Conservation (phyloP, 2,797 vertebrate species). For the Sciaenops ocellatus region DNA sequence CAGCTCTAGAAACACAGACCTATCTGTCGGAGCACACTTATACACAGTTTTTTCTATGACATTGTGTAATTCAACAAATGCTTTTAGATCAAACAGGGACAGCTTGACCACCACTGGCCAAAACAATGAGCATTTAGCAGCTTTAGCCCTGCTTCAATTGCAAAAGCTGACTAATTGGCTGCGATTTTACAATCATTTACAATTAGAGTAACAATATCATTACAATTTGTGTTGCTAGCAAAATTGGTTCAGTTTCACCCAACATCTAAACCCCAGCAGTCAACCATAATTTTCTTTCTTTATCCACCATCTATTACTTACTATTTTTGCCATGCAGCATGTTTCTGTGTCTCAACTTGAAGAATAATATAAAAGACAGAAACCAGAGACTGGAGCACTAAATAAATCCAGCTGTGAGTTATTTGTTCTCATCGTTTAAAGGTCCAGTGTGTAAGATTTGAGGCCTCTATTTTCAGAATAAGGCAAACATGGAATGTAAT, state of each 20-base stretch:
- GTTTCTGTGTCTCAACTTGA: neutral
- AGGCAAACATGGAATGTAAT: no score
- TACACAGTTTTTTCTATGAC: neutral
- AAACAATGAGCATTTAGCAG: neutral
- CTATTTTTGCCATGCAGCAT: neutral
- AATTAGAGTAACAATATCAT: slow-evolving; percentile 11
- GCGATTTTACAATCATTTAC: slow-evolving; percentile 5
- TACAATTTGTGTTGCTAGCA: neutral
- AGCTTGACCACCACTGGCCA: slow-evolving; percentile 12
- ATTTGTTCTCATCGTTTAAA: no score
- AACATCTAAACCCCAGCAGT: slow-evolving; percentile 5
- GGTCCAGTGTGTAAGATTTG: no score
- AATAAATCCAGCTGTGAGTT: neutral
- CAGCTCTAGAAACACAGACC: slow-evolving; percentile 6
- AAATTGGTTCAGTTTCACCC: slow-evolving; percentile 3
- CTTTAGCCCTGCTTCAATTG: neutral
- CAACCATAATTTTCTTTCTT: slow-evolving; percentile 1
- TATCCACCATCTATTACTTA: neutral
- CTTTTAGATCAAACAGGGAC: slow-evolving; percentile 5
- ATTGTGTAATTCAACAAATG: slow-evolving; percentile 2
- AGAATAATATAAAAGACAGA: neutral
- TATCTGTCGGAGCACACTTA: neutral
- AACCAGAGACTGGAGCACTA: neutral
- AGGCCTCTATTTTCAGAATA: no score
- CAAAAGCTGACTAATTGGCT: slow-evolving; percentile 4